Evolutionary conservation across 2,888 invertebrate species (phyloP).

Genomic region (Chironomus riparius): DNA sequence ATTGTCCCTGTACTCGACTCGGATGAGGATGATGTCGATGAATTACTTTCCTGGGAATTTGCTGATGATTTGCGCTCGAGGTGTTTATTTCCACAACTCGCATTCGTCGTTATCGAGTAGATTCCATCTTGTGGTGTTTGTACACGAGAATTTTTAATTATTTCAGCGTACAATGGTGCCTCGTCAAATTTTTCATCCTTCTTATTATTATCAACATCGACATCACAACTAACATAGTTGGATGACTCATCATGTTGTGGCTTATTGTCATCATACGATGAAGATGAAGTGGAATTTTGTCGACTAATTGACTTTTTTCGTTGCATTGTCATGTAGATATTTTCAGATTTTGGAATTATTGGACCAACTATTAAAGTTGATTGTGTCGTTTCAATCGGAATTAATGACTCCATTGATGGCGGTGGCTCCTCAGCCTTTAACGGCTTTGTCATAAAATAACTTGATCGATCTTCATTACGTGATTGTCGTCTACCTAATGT

Average conservation of each 20-base stretch:
- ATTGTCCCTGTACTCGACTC: slow-evolving; percentile 22
- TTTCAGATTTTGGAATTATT: slow-evolving; percentile 42
- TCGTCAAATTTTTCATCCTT: background rate
- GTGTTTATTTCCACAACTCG: background rate
- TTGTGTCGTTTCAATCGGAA: slow-evolving; percentile 43
- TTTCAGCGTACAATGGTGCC: slow-evolving; percentile 15
- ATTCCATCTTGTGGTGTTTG: slow-evolving; percentile 22
- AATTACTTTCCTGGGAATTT: slow-evolving; percentile 18
- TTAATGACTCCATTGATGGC: background rate
- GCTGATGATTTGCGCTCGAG: slow-evolving; percentile 2
- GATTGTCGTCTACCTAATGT: slow-evolving; percentile 50
- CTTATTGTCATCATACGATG: background rate
- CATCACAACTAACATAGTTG: background rate
- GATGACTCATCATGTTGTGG: background rate
- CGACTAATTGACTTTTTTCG: slow-evolving; percentile 31
- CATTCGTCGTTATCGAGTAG: slow-evolving; percentile 16
- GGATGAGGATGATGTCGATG: slow-evolving; percentile 9
- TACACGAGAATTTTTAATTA: slow-evolving; percentile 25
- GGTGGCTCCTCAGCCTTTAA: slow-evolving; percentile 45
- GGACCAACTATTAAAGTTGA: slow-evolving; percentile 49
- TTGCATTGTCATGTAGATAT: slow-evolving; percentile 30
- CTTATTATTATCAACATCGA: background rate
- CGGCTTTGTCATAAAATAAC: slow-evolving; percentile 40
- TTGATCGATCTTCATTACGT: slow-evolving; percentile 35
- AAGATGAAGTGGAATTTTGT: slow-evolving; percentile 25